Evolutionary conservation across 2,888 invertebrate genomes (phyloP), one percentile per base, ranked within the genome.

Genomic region (Eristalinus sepulchralis): DNA sequence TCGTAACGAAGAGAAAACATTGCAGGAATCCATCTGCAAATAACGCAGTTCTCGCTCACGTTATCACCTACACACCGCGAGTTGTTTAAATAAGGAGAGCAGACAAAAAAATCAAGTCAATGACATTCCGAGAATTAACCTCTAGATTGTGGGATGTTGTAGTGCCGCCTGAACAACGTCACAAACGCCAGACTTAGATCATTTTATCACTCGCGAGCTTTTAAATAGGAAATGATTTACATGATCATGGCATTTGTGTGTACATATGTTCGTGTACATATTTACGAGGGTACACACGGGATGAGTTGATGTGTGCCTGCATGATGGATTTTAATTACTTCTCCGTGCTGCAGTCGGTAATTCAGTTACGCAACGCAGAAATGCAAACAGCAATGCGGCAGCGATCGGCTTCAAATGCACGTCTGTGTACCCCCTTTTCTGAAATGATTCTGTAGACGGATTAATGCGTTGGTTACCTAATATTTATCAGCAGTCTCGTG

Each of bases 221-320:
- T 22, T 72, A 72, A 62, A 72, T 62, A 62, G n/a, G 33, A 72
- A 57, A 63, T 63, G 72, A 63, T 72, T 72, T 72, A 63, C 72
- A 31, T n/a, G 33, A 72, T 63, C 60, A 22, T 22, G 33, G 53
- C 53, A 60, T 62, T 22, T 34, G n/a, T 55, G 59, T n/a, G 22
- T 27, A 71, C 31, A n/a, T 68, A 34, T 17, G 10, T 20, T 8
- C 3, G 8, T 33, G 8, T 10, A 59, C 3, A 27, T 36, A 8
- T 68, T 55, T 31, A 63, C 4, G 57, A 10, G 57, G 47, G 8
- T 17, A 17, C 47, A 57, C 24, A 22, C 11, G 24, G 9, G 57
- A 22, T 22, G 1, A 20, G 3, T 57, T 11, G 2, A 22, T 34
- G 3, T 59, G 22, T 36, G 13, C 13, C 34, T 59, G 4, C 36